Percentiles rank a stretch among this genome's conserved stretches.
phyloP scores from a whole-genome alignment of 2,113 vertebrate genomes.

The Heterochromis multidens region DNA sequence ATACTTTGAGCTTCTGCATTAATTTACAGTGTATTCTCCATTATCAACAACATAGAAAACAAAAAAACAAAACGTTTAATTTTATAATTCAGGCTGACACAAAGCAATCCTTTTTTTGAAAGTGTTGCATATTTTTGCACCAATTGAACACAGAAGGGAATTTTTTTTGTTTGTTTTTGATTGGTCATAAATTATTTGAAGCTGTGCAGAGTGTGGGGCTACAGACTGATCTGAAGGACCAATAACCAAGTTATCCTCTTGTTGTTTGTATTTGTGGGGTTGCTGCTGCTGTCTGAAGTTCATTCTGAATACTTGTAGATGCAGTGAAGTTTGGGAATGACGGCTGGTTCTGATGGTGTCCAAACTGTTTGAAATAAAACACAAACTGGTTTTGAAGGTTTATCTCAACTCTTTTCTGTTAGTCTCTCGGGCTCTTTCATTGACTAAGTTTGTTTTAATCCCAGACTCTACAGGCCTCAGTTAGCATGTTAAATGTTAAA shows the following conservation, averaged over 20 bases:
- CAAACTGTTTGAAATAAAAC: slow-evolving; percentile 44
- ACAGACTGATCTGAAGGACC: neutral
- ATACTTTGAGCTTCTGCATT: neutral
- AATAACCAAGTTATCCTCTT: neutral
- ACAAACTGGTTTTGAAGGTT: slow-evolving; percentile 30
- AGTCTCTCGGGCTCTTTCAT: neutral
- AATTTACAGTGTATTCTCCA: neutral
- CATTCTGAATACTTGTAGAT: neutral
- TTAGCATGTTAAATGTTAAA: too few species aligned
- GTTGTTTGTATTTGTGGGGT: neutral
- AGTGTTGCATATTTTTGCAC: neutral
- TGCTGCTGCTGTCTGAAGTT: neutral
- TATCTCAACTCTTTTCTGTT: neutral
- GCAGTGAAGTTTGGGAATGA: slow-evolving; percentile 28
- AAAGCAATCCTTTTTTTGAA: neutral
- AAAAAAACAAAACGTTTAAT: too few species aligned
- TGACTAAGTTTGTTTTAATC: neutral
- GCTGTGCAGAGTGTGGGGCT: neutral
- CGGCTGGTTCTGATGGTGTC: slow-evolving; percentile 28
- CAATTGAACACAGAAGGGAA: neutral
- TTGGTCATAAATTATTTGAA: neutral
- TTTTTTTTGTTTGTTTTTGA: neutral
- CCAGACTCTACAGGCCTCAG: too few species aligned
- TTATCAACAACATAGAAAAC: neutral
- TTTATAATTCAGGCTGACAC: too few species aligned